Evolutionary conservation across 2,113 vertebrate species (phyloP), one percentile per base, ranked within the genome.

Genomic region (Clarias gariepinus): DNA sequence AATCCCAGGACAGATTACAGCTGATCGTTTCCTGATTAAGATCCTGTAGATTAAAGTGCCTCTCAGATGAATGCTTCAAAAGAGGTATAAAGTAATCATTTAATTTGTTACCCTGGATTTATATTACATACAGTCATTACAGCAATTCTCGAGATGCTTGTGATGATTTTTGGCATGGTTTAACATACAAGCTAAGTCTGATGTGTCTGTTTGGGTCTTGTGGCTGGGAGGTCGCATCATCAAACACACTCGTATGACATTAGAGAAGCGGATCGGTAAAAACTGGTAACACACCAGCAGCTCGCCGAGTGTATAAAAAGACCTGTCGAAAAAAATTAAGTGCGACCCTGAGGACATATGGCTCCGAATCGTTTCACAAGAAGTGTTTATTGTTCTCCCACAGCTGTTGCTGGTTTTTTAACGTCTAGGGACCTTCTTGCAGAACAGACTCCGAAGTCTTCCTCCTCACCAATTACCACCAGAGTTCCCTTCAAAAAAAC

Each of bases 301-400:
- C 69, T 87, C 61, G 63, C 61, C 30, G 33, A 82, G 71, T 74
- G 71, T 36, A 83, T 63, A 88, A 88, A 86, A 83, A 83, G 74
- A 58, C 84, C 64, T 36, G 78, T 68, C 12, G 23, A 53, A 77
- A 78, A 53, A 60, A 84, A 86, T 86, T 87, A 87, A 88, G 79
- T 66, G 84, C 82, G 71, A 87, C 86, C 85, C 82, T 28, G 36
- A 86, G 88, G 88, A 90, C 76, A 76, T 85, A 36, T 83, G 85
- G 85, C 86, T 84, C 77, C 78, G 25, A 84, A 90, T 87, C 73
- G 76, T 88, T 88, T 79, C 86, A 87, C 85, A 87, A 81, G 83
- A 84, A 88, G 76, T 84, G 85, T 87, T 87, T 90, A 88, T 88
- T 88, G 89, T 88, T 89, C 86, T 74, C 83, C 28, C 52, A 57